These are phyloP conservation scores for Betta splendens DNA, from an alignment of 2,797 vertebrate species.

Conservation along the genomic window DNA sequence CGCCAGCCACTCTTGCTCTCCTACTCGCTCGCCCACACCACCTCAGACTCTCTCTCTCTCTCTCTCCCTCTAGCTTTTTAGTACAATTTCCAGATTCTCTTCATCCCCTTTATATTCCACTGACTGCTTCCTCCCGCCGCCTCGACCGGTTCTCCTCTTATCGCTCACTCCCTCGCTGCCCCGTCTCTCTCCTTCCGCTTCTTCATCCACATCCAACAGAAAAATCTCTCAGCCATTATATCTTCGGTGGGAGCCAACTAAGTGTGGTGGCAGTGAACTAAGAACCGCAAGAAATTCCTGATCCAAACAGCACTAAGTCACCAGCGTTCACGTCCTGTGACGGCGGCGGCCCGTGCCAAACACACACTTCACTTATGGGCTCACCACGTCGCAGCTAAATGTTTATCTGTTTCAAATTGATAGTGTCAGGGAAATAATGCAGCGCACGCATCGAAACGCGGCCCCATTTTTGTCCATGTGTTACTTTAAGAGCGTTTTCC, in stretches of 20 bases:
- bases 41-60: constrained; percentile 54
- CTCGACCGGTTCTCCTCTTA: constrained; percentile 70
- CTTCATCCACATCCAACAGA: constrained; percentile 80
- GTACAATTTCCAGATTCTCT: constrained; percentile 69
- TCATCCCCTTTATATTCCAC: constrained; percentile 58
- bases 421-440: constrained; percentile 59
- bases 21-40: constrained; percentile 78
- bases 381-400: constrained; percentile 67
- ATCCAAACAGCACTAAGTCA: constrained; percentile 77
- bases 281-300: constrained; percentile 82
- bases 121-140: constrained; percentile 55
- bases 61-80: constrained; percentile 63
- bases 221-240: constrained; percentile 84
- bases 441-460: constrained; percentile 45
- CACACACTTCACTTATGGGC: constrained; percentile 72
- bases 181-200: constrained; percentile 58
- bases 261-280: constrained; percentile 83
- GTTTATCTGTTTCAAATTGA: constrained; percentile 75
- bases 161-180: constrained; percentile 64
- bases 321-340: constrained; percentile 69
- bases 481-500: constrained; percentile 68
- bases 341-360: constrained; percentile 63
- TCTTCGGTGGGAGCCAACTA: constrained; percentile 78
- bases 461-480: constrained; percentile 60
- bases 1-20: constrained; percentile 83